Percentiles rank a stretch among this genome's conserved stretches.
Conservation (phyloP, 2,888 invertebrate genomes). For the Amphipoea lucens region DNA sequence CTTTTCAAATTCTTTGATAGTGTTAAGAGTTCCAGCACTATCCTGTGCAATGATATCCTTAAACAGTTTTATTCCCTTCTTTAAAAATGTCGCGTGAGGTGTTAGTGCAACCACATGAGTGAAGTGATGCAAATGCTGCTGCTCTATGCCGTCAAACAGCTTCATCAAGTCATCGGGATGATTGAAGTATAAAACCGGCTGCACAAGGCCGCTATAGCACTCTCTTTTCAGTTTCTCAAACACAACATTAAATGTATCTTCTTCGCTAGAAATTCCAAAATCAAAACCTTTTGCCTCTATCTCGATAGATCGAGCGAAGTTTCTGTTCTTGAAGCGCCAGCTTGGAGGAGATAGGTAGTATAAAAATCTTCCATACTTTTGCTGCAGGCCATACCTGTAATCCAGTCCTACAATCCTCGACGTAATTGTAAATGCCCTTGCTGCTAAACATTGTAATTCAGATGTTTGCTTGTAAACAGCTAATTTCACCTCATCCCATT, state of each 20-base stretch:
- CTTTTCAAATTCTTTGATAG: conserved; percentile 77
- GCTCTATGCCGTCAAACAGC: conserved; percentile 91
- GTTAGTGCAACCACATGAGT: conserved; percentile 90
- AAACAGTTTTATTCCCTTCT: conserved; percentile 83
- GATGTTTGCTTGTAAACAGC: conserved; percentile 83
- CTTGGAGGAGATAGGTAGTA: conserved; percentile 91
- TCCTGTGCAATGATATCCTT: conserved; percentile 82
- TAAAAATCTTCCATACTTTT: conserved; percentile 92
- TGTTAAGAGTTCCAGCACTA: conserved; percentile 70
- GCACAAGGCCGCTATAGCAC: conserved; percentile 78
- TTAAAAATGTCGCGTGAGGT: conserved; percentile 87
- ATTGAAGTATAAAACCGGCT: conserved; percentile 90
- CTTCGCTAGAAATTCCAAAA: conserved; percentile 79
- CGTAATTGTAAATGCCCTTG: conserved; percentile 78
- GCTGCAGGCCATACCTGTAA: conserved; percentile 91
- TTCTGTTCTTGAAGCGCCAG: conserved; percentile 90
- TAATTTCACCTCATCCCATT: conserved; percentile 86
- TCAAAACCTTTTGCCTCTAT: conserved; percentile 86
- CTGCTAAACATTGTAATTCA: conserved; percentile 85
- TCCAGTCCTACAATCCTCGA: conserved; percentile 91
- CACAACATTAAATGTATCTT: conserved; percentile 82
- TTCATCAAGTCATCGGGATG: conserved; percentile 89
- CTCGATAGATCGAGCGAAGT: conserved; percentile 85
- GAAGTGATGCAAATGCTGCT: conserved; percentile 92
- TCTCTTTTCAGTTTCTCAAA: conserved; percentile 88